Evolutionary conservation across 1,140 invertebrate species (phyloP).

Genomic region (Heliconius melpomene): DNA sequence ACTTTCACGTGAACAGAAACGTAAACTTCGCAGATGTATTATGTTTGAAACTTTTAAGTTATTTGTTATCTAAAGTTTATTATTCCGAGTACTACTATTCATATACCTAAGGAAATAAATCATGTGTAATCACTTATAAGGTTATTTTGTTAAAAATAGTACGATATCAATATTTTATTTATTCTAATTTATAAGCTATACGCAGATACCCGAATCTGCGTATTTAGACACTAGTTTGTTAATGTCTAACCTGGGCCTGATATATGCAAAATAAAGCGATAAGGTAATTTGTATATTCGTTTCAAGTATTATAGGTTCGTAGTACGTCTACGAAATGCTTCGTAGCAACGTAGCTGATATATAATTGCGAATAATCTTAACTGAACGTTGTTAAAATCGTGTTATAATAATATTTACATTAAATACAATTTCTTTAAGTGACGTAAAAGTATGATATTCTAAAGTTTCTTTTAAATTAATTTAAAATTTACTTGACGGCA

Average conservation of each 20-base stretch:
- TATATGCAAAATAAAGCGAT: no score
- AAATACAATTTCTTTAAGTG: no score
- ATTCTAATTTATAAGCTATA: not conserved
- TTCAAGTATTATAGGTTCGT: not conserved
- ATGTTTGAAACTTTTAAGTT: conserved; percentile 34
- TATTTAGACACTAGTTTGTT: no score
- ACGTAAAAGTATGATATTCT: no score
- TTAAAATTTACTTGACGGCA: no score
- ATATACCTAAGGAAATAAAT: conserved; percentile 4
- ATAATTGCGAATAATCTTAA: not conserved
- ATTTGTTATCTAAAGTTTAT: conserved; percentile 28
- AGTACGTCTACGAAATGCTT: not conserved
- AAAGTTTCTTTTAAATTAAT: no score
- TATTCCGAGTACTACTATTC: not conserved
- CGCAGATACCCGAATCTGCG: no score
- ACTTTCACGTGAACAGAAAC: conserved; percentile 33
- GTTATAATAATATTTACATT: no score
- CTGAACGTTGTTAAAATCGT: no score
- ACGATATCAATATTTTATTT: not conserved
- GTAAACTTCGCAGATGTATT: conserved; percentile 36
- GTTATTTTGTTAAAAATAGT: not conserved
- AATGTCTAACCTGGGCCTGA: no score
- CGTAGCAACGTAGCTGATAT: not conserved
- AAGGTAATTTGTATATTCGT: not conserved
- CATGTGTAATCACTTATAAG: not conserved